phyloP scores from a whole-genome alignment of 2,113 vertebrate species.

The Cyphomyrus plagiostoma region DNA sequence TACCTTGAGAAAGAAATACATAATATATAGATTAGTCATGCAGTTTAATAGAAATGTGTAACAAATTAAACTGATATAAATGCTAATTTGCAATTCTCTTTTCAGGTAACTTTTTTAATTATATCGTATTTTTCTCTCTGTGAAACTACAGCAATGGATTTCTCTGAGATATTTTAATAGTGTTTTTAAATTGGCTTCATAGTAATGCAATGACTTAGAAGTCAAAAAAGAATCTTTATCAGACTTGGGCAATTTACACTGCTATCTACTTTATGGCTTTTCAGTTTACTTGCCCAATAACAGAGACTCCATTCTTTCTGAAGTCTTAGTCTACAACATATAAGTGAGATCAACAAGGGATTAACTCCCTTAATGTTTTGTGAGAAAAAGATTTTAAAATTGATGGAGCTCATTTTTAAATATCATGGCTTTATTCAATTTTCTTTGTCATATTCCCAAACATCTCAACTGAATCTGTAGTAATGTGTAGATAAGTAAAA shows the following conservation, averaged over 20 bases:
- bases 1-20: conserved; percentile 3
- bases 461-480: not conserved
- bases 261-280: not conserved
- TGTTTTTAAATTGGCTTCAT: not conserved
- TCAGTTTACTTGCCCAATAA: not conserved
- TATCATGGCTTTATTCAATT: not conserved
- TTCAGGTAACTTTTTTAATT: conserved; percentile 7
- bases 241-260: not conserved
- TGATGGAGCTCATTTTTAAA: not conserved
- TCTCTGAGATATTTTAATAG: not conserved
- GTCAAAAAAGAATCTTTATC: not conserved
- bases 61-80: conserved; percentile 11
- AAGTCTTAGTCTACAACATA: not conserved
- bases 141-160: not conserved
- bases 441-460: not conserved
- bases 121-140: not conserved
- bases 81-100: conserved; percentile 15
- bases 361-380: not conserved
- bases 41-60: conserved; percentile 9
- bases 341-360: not conserved
- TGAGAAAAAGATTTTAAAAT: not conserved
- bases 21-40: conserved; percentile 18
- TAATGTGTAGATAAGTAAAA: not conserved
- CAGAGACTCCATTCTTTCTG: not conserved
- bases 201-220: not conserved